Evolutionary conservation across 2,888 invertebrate species (phyloP), one percentile per base, ranked within the genome.

Genomic region (Acleris holmiana): DNA sequence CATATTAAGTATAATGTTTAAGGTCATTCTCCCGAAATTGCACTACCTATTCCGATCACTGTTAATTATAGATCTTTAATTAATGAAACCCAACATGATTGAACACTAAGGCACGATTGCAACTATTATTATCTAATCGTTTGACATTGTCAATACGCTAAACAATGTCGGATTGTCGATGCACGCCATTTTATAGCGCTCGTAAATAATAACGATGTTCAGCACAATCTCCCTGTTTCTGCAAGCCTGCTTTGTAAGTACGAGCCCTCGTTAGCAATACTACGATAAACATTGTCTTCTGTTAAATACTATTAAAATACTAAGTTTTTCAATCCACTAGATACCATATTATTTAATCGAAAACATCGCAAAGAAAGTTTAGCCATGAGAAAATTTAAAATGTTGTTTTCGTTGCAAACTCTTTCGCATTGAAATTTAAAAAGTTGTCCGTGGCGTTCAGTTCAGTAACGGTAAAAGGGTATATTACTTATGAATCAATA

Each of bases 401-500:
- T 57, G 40, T 70, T 68, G 69, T 79, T 85, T 77, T 78, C 84
- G 79, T 79, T 68, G 76, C 77, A 80, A 76, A 73, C 80, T 75
- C 82, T 82, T 84, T 84, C 80, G 79, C 73, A 88, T 89, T 90
- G 85, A 86, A 88, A 90, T 89, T 88, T 86, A 80, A 85, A 88
- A 89, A 88, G 85, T 86, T 87, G 84, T 82, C 79, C 82, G 80
- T 76, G 71, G 73, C 78, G 79, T 79, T 75, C 75, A 78, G 78
- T 76, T 73, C 80, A 73, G 78, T 71, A 75, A 82, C 83, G 83
- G 86, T 86, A 85, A 88, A 88, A 88, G 88, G 86, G 88, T 88
- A 91, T 91, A 91, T 91, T 91, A 91, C 89, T 91, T 91, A 91
- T 91, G 89, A 91, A 88, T 91, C 89, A 89, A 92, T 92, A 91